Percentiles rank a stretch among this genome's conserved stretches.
phyloP scores from a whole-genome alignment of 2,888 invertebrate genomes.

The Nymphalis polychloros region DNA sequence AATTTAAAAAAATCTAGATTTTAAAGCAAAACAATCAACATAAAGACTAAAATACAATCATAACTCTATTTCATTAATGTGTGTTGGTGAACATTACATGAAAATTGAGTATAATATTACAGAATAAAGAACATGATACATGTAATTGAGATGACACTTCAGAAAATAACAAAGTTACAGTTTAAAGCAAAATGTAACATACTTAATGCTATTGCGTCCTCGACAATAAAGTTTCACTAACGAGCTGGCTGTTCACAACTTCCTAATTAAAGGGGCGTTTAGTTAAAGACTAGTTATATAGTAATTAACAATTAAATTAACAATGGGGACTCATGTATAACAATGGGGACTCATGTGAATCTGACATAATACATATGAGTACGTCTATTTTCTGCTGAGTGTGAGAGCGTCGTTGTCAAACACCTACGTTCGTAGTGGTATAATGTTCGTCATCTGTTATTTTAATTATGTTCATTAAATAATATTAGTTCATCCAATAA shows the following conservation, averaged over 20 bases:
- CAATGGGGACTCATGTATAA: conserved; percentile 20
- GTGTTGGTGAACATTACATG: not conserved
- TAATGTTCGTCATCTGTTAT: too few species aligned
- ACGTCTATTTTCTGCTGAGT: not conserved
- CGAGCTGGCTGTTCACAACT: conserved; percentile 29
- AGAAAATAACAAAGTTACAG: conserved; percentile 11
- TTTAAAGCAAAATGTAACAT: conserved; percentile 12
- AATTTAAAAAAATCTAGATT: too few species aligned
- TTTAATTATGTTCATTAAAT: too few species aligned
- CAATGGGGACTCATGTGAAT: conserved; percentile 11
- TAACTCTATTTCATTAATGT: too few species aligned
- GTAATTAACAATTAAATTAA: conserved; percentile 33
- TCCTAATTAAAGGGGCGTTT: conserved; percentile 34
- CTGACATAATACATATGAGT: not conserved
- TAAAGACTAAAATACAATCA: too few species aligned
- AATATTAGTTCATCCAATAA: too few species aligned
- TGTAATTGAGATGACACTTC: not conserved
- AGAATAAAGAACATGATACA: not conserved
- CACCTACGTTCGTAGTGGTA: too few species aligned
- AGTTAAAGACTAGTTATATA: conserved; percentile 25
- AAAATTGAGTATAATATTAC: too few species aligned
- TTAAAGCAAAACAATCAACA: too few species aligned
- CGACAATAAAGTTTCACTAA: conserved; percentile 25
- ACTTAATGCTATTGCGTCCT: conserved; percentile 10
- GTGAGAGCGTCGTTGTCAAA: too few species aligned